Evolutionary conservation across 1,140 invertebrate species (phyloP).

Genomic region (Polypedilum pembai): DNA sequence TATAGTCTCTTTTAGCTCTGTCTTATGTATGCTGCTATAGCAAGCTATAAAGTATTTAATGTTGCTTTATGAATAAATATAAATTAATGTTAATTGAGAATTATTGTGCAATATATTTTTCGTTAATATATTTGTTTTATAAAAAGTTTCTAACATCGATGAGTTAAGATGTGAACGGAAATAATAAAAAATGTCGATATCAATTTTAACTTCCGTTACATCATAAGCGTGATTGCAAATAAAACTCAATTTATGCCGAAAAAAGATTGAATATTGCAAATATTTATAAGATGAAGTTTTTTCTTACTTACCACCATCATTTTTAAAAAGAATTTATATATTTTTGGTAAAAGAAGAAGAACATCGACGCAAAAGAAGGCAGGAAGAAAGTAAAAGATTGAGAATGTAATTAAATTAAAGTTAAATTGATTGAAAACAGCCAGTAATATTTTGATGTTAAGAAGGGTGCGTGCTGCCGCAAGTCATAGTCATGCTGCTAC

Average conservation of each 20-base stretch:
- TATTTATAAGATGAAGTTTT: background rate
- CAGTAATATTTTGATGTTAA: slow-evolving; percentile 23
- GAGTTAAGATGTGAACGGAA: background rate
- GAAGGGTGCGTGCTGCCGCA: slow-evolving; percentile 15
- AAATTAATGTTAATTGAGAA: slow-evolving; percentile 26
- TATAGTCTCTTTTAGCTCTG: background rate
- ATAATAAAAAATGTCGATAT: background rate
- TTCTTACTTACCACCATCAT: background rate
- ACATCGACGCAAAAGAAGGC: background rate
- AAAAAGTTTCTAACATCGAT: background rate
- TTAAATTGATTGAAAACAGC: slow-evolving; percentile 27
- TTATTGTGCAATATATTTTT: slow-evolving; percentile 15
- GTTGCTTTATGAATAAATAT: slow-evolving; percentile 24
- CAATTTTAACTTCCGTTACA: background rate
- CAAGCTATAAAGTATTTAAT: background rate
- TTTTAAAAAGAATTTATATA: background rate
- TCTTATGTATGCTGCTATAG: background rate
- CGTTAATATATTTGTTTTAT: too few relatives aligned
- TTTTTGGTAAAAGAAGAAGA: background rate
- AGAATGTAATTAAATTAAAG: slow-evolving; percentile 26
- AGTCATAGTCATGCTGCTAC: background rate
- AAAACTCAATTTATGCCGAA: slow-evolving; percentile 1
- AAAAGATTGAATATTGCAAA: too few relatives aligned
- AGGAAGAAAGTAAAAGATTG: background rate
- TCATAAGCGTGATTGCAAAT: background rate